Base-by-base conservation (phyloP, 2,888 invertebrate species). In the Coleophora flavipennella region DNA sequence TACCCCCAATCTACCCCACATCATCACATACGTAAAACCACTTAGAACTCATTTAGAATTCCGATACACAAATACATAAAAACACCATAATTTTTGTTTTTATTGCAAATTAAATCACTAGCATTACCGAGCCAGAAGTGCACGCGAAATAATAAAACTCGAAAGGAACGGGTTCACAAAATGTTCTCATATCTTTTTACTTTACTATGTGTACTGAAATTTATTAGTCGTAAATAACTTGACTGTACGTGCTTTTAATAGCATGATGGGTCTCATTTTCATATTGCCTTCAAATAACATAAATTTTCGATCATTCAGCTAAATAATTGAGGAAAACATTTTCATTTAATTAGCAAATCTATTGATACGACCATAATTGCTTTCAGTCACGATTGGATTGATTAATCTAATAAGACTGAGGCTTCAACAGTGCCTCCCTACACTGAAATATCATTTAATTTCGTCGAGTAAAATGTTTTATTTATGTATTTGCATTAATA, bases 141-240 rank as follows among this genome's bases (percentile, higher is more conserved):
- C 57, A 56, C 45, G 50, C 52, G 54, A 63, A 60, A 67, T 66
- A 62, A 68, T 67, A 67, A 72, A 74, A 72, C 49, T 54, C 51
- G 52, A 59, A 59, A 55, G 50, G 57, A 72, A 68, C 63, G 62
- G 57, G 58, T 63, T 68, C 61, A 55, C 59, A 66, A 69, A 68
- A 67, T 67, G 68, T 72, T 63, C 56, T 55, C 59, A 62, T 73
- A 68, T 67, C 61, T 65, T 69, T 71, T 71, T 68, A 60, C 56
- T 66, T 69, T 63, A 67, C 20, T 20, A 20, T 20, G 34, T 35
- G 38, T 64, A 58, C 52, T 57, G 58, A 65, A 71, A 68, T 77
- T 78, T 77, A 77, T 76, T 69, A 68, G 57, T 66, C 73, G 57
- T 79, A 75, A 77, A 77, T 67, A 63, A 59, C 51, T 51, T 45